A percentile compares a stretch with the other conserved stretches of the same genome.
These are phyloP conservation scores for Opisthocomus hoazin DNA, from an alignment of 2,113 vertebrate genomes.

Conservation along the genomic window DNA sequence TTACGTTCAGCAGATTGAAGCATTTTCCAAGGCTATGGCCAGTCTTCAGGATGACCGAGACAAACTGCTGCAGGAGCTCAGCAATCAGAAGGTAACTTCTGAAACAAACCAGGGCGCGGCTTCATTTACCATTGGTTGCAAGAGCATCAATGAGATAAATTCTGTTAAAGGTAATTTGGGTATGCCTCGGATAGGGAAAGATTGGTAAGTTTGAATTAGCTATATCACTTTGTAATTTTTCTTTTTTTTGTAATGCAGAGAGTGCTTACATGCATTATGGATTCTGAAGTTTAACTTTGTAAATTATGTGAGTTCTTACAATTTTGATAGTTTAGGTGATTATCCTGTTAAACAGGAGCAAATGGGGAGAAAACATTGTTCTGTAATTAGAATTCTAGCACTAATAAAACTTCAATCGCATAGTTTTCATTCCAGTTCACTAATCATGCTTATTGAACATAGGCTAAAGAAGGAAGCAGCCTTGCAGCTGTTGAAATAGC, in stretches of 20 bases:
- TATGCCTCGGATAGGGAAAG: conserved; percentile 43
- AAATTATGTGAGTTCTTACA: neutral
- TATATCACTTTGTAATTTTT: neutral
- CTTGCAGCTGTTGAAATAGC: conserved; percentile 62
- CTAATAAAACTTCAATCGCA: neutral
- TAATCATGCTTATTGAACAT: neutral
- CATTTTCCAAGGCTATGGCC: conserved; percentile 86
- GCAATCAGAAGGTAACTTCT: conserved; percentile 62
- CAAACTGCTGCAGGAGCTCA: conserved; percentile 76
- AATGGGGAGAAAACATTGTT: neutral
- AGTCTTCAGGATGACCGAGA: conserved; percentile 86
- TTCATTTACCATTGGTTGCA: conserved; percentile 13
- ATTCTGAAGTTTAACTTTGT: neutral
- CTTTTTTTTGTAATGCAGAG: neutral
- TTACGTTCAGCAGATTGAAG: conserved; percentile 73
- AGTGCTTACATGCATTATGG: neutral
- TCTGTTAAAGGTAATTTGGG: conserved; percentile 39
- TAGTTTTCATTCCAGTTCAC: neutral
- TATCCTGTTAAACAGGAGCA: neutral
- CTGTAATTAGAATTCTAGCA: neutral
- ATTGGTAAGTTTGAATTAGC: conserved; percentile 65
- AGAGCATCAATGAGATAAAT: conserved; percentile 37
- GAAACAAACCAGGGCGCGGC: conserved; percentile 63
- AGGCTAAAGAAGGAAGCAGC: conserved; percentile 64
- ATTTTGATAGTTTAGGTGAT: neutral